Base-by-base conservation (phyloP, 2,797 vertebrate genomes). In the Aplochiton taeniatus region DNA sequence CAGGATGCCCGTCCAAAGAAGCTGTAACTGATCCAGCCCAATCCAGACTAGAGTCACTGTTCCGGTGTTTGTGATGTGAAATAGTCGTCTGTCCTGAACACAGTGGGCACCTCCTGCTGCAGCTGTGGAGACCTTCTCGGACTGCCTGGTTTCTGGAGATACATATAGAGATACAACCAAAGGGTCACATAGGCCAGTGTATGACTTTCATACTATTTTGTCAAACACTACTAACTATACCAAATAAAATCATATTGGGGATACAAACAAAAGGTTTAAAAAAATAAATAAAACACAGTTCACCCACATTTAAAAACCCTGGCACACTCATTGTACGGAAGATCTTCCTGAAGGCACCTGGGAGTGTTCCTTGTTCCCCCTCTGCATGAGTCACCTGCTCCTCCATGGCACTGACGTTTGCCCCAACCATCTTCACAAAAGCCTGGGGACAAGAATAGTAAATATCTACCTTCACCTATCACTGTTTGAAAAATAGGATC, bases 61-160 rank as follows among this genome's bases (percentile, higher is more conserved):
- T 91, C 91, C 58, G 90, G 66, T 31, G 31, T 31, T 65, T 92
- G 82, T n/a, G 92, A 83, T 0, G 93, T 92, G 75, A 99, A 98
- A 78, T 93, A 95, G 78, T 98, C 96, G 41, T 98, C 95, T 41
- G 97, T 96, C 77, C 83, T 93, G 82, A 98, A 98, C 70, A 98
- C 93, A 12, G 78, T 79, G 9, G 95, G 95, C 65, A 94, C 83
- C 57, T 96, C 93, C 70, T 93, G 95, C 11, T 65, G 82, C 6
- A 85, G 87, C 8, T 84, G 74, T 55, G 83, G 89, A 53, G 81
- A 87, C 69, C 91, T 90, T 79, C 90, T 90, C 14, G 93, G 83
- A 70, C 94, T 89, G 74, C 93, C 80, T 0, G 93, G 87, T 91
- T 93, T 97, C 95, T 92, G 90, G 0, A 83, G 82, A 86, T 47